Evolutionary conservation across 1,140 invertebrate species (phyloP).

Genomic region (Stenopsyche tienmushanensis): DNA sequence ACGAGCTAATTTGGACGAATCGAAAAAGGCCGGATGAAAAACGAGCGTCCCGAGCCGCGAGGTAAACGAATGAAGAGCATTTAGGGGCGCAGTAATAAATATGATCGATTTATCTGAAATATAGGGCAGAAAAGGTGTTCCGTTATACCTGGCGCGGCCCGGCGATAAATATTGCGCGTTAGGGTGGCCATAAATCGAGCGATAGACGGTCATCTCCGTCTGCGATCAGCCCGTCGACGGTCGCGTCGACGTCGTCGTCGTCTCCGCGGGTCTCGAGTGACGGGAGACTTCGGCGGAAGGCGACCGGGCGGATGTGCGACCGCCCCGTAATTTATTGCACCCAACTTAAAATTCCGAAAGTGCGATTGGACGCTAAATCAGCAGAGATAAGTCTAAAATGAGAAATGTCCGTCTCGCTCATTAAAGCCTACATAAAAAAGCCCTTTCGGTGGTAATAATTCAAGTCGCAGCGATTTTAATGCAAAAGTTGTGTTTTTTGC

Average conservation of each 20-base stretch:
- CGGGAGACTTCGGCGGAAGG: neutral
- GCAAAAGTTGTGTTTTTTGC: constrained; percentile 36
- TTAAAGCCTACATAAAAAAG: constrained; percentile 27
- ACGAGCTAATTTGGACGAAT: too few relatives aligned
- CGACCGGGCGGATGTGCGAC: neutral
- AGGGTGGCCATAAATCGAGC: constrained; percentile 25
- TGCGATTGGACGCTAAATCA: constrained; percentile 31
- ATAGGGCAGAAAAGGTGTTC: neutral
- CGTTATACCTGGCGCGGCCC: neutral
- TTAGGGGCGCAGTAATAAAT: neutral
- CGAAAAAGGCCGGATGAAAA: too few relatives aligned
- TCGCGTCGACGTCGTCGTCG: neutral
- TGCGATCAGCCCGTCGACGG: constrained; percentile 23
- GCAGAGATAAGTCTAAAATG: constrained; percentile 33
- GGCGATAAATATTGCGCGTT: neutral
- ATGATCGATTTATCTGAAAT: neutral
- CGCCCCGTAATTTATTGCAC: constrained; percentile 1
- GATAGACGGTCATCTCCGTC: constrained; percentile 25
- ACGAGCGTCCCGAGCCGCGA: too few relatives aligned
- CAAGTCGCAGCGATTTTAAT: constrained; percentile 32
- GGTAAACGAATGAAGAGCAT: neutral
- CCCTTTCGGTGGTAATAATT: constrained; percentile 24
- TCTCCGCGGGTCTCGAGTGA: neutral
- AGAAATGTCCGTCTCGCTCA: constrained; percentile 25
- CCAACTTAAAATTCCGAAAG: constrained; percentile 17